These are phyloP conservation scores for Patella vulgata DNA, from an alignment of 1,140 invertebrate species.

Conservation along the genomic window DNA sequence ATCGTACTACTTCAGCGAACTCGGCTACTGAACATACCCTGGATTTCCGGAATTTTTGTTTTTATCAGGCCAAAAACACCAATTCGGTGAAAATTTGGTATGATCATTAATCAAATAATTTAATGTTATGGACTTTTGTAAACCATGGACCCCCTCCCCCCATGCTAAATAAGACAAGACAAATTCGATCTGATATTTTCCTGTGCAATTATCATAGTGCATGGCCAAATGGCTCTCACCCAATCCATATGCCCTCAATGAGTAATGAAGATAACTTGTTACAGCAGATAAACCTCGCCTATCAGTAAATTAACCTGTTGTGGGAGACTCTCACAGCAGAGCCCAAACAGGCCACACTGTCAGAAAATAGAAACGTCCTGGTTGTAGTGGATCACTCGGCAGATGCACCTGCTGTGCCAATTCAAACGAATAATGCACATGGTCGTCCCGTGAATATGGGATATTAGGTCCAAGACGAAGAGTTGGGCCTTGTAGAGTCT, in stretches of 20 bases:
- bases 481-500: no score
- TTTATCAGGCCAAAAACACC: no score
- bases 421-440: constrained; percentile 30
- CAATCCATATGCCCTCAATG: constrained; percentile 27
- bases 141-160: no score
- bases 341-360: constrained; percentile 45
- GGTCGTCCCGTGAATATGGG: constrained; percentile 5
- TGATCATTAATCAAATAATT: no score
- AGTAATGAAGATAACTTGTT: constrained; percentile 26
- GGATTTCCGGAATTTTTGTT: no score
- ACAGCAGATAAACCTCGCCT: constrained; percentile 29
- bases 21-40: no score
- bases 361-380: constrained; percentile 41
- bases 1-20: no score
- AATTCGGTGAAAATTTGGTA: no score
- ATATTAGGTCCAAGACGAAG: no score
- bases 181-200: constrained; percentile 33
- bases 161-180: no score
- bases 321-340: constrained; percentile 34
- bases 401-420: constrained; percentile 43
- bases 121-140: no score
- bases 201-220: constrained; percentile 26
- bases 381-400: constrained; percentile 32
- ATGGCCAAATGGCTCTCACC: constrained; percentile 21
- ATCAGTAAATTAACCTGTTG: constrained; percentile 35